Conservation (phyloP, 1,140 invertebrate genomes). For the Holcopasites calliopsidis region DNA sequence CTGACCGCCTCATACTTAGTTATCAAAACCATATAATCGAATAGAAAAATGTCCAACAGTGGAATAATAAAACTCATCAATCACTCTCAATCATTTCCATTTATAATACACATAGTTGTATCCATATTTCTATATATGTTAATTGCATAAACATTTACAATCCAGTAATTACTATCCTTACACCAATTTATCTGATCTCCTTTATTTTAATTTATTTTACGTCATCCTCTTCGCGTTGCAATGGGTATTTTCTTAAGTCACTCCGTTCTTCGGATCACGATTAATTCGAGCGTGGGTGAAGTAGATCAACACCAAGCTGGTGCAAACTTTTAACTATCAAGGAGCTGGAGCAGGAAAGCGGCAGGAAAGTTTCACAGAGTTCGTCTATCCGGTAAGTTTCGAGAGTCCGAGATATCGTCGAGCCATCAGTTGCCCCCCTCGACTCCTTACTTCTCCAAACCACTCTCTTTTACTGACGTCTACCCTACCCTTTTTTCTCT, state of each 20-base stretch:
- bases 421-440: constrained; percentile 60
- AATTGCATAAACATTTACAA: too few species aligned
- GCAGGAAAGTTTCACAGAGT: constrained; percentile 58
- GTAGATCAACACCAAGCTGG: constrained; percentile 59
- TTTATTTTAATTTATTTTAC: constrained; percentile 60
- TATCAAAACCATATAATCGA: too few species aligned
- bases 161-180: constrained; percentile 36
- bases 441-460: neutral
- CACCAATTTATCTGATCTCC: neutral
- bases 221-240: constrained; percentile 57
- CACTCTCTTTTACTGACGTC: neutral
- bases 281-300: constrained; percentile 60
- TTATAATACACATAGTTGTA: too few species aligned
- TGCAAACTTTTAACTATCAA: constrained; percentile 63
- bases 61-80: too few species aligned
- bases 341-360: constrained; percentile 57
- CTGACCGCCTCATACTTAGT: too few species aligned
- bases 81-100: too few species aligned
- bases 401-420: constrained; percentile 68
- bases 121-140: too few species aligned
- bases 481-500: neutral
- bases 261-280: constrained; percentile 58
- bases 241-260: constrained; percentile 53
- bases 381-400: constrained; percentile 60
- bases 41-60: too few species aligned